Conservation (phyloP, 2,888 invertebrate genomes). For the Lithophane ornitopus region DNA sequence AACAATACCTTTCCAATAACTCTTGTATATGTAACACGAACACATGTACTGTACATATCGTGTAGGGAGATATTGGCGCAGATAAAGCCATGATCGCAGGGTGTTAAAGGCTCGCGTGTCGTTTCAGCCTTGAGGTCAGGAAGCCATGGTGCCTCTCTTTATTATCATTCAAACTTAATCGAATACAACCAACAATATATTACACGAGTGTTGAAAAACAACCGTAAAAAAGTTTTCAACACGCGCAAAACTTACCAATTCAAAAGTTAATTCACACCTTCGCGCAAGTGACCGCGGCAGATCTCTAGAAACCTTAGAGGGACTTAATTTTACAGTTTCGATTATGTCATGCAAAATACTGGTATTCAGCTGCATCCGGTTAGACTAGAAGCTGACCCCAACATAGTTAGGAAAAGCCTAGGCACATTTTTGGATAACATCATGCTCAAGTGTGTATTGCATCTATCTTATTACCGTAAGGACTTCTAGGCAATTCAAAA, state of each 20-base stretch:
- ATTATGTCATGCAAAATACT: no score
- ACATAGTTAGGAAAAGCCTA: no score
- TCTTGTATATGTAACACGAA: constrained; percentile 40
- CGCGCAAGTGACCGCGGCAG: constrained; percentile 19
- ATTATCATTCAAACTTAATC: constrained; percentile 85
- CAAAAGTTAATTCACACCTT: constrained; percentile 20
- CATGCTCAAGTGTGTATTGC: not conserved
- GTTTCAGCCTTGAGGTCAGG: constrained; percentile 76
- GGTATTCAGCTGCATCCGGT: no score
- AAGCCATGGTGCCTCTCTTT: constrained; percentile 74
- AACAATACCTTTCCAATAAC: constrained; percentile 47
- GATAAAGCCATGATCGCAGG: constrained; percentile 79
- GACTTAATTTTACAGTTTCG: not conserved
- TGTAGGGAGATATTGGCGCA: constrained; percentile 75
- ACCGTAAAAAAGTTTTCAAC: constrained; percentile 69
- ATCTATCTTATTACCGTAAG: not conserved
- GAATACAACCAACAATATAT: constrained; percentile 79
- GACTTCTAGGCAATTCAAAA: not conserved
- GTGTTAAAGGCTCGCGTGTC: constrained; percentile 81
- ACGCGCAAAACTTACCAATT: constrained; percentile 60
- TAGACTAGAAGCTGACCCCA: no score
- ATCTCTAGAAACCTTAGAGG: not conserved
- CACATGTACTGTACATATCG: constrained; percentile 49
- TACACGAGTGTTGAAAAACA: constrained; percentile 69
- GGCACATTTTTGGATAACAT: no score